These are phyloP conservation scores for Silvanus unidentatus DNA, from an alignment of 2,888 invertebrate genomes.

Conservation along the genomic window DNA sequence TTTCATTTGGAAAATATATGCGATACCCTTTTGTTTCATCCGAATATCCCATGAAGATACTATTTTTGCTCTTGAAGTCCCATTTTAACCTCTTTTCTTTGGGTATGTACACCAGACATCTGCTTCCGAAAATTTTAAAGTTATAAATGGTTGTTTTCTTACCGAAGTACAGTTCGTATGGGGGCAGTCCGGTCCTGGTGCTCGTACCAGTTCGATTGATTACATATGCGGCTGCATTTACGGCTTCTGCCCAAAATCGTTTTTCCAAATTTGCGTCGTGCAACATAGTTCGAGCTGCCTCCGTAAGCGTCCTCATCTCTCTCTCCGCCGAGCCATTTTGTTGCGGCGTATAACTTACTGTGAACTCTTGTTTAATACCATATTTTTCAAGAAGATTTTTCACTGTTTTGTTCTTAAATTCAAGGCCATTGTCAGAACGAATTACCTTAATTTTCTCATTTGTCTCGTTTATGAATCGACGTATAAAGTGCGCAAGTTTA, in stretches of 20 bases:
- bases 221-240: too few species aligned
- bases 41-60: too few species aligned
- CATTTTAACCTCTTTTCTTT: slow-evolving; percentile 17
- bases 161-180: too few species aligned
- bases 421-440: slow-evolving; percentile 24
- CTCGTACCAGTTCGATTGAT: too few species aligned
- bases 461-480: slow-evolving; percentile 14
- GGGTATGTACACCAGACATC: slow-evolving; percentile 27
- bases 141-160: slow-evolving; percentile 26
- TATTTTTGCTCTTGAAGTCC: too few species aligned
- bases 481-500: slow-evolving; percentile 17
- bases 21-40: too few species aligned
- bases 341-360: slow-evolving; percentile 19
- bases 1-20: too few species aligned
- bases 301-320: slow-evolving; percentile 21
- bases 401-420: slow-evolving; percentile 15
- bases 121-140: slow-evolving; percentile 30
- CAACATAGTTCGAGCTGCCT: slow-evolving; percentile 24
- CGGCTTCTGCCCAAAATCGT: slow-evolving; percentile 31
- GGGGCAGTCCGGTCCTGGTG: too few species aligned
- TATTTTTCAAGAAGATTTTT: slow-evolving; percentile 18
- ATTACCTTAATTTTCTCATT: slow-evolving; percentile 19
- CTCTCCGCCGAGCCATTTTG: slow-evolving; percentile 20
- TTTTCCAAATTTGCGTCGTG: slow-evolving; percentile 25
- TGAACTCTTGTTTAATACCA: slow-evolving; percentile 18